phyloP scores from a whole-genome alignment of 2,888 invertebrate genomes.

The Enchytraeus crypticus region DNA sequence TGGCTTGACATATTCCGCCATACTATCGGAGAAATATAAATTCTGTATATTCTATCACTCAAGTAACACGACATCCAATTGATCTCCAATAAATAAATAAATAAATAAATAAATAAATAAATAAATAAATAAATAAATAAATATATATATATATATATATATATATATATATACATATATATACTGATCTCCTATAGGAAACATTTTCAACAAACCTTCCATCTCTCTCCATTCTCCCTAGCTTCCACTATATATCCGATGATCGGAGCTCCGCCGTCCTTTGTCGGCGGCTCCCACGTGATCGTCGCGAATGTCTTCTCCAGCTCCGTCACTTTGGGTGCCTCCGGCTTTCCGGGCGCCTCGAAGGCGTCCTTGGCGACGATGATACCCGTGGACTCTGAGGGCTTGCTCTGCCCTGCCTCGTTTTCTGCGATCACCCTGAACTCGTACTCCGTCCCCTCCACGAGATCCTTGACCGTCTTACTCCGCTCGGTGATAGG shows the following conservation, averaged over 20 bases:
- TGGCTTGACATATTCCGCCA: too few relatives aligned
- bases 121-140: too few relatives aligned
- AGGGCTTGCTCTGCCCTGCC: constrained; percentile 44
- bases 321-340: constrained; percentile 14
- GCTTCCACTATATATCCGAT: constrained; percentile 27
- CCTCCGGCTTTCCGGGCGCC: constrained; percentile 26
- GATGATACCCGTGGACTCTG: constrained; percentile 32
- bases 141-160: too few relatives aligned
- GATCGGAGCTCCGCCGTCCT: constrained; percentile 24
- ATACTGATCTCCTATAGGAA: too few relatives aligned
- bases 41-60: too few relatives aligned
- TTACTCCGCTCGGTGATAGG: constrained; percentile 54
- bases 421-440: constrained; percentile 46
- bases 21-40: too few relatives aligned
- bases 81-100: too few relatives aligned
- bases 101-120: too few relatives aligned
- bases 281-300: constrained; percentile 21
- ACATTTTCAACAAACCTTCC: constrained; percentile 37
- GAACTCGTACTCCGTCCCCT: constrained; percentile 45
- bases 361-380: constrained; percentile 41
- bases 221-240: constrained; percentile 27
- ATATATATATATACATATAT: too few relatives aligned
- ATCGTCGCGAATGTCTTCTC: constrained; percentile 14
- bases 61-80: too few relatives aligned
- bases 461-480: constrained; percentile 40